These are phyloP conservation scores for Drosophila pegasa DNA, from an alignment of 2,888 invertebrate genomes.

Conservation along the genomic window DNA sequence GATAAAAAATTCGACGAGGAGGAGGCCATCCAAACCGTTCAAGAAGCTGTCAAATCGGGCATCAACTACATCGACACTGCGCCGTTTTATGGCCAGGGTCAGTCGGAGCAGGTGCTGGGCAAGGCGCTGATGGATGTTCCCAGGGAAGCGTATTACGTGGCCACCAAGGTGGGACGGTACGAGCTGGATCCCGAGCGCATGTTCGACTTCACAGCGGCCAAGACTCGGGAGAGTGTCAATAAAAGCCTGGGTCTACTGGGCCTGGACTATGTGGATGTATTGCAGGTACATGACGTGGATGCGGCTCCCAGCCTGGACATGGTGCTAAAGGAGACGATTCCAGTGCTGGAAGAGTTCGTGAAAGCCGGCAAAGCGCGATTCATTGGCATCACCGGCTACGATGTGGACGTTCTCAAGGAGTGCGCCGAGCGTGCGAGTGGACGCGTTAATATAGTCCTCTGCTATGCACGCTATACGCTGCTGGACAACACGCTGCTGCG, in stretches of 20 bases:
- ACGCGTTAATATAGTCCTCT: conserved; percentile 85
- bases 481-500: conserved; percentile 91
- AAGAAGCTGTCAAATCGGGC: conserved; percentile 90
- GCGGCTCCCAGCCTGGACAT: conserved; percentile 92
- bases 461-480: conserved; percentile 92
- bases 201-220: conserved; percentile 94
- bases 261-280: conserved; percentile 93
- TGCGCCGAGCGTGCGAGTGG: conserved; percentile 88
- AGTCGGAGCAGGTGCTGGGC: conserved; percentile 93
- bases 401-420: conserved; percentile 89
- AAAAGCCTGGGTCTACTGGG: conserved; percentile 90
- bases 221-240: conserved; percentile 90
- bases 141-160: conserved; percentile 92
- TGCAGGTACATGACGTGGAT: conserved; percentile 97
- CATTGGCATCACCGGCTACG: conserved; percentile 95
- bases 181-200: conserved; percentile 88
- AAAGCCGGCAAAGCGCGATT: conserved; percentile 90
- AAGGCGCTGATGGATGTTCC: conserved; percentile 93
- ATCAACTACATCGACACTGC: conserved; percentile 96
- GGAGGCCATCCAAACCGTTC: conserved; percentile 88
- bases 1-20: conserved; percentile 87
- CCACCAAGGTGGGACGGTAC: conserved; percentile 96
- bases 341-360: conserved; percentile 91
- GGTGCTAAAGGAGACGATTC: conserved; percentile 93
- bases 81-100: conserved; percentile 96